Evolutionary conservation across 1,140 invertebrate species (phyloP).

Genomic region (Protaetia brevitarsis): DNA sequence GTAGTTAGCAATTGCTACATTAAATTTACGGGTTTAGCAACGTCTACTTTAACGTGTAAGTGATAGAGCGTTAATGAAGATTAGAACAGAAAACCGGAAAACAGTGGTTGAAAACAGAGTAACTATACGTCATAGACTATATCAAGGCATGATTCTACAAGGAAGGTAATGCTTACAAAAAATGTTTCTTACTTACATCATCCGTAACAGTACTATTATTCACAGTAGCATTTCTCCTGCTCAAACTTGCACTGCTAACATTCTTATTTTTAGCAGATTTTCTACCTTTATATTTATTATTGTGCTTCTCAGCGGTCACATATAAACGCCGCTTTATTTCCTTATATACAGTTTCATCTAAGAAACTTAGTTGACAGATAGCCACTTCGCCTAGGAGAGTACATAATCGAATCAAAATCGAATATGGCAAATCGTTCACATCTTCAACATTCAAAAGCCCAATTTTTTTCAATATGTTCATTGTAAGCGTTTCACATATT

Average conservation of each 20-base stretch:
- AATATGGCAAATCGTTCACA: constrained; percentile 20
- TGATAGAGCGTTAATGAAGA: no score
- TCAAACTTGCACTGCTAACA: constrained; percentile 4
- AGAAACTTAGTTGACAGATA: constrained; percentile 35
- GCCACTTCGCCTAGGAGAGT: constrained; percentile 39
- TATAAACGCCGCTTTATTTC: constrained; percentile 40
- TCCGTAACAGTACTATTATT: neutral
- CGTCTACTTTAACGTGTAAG: no score
- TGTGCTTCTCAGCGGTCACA: neutral
- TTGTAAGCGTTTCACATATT: constrained; percentile 35
- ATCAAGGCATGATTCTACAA: no score
- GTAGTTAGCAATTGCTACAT: no score
- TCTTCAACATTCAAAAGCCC: constrained; percentile 14
- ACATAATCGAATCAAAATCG: constrained; percentile 33
- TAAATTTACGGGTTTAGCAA: no score
- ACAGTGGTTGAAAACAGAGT: no score
- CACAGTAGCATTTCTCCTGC: neutral
- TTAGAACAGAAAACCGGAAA: no score
- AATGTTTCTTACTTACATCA: constrained; percentile 4
- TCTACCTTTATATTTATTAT: constrained; percentile 33
- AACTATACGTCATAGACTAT: no score
- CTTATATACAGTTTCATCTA: constrained; percentile 43
- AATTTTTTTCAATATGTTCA: constrained; percentile 26
- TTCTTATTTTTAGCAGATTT: constrained; percentile 26
- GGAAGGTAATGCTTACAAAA: neutral